Conservation (phyloP, 2,113 vertebrate genomes). For the Synodontis membranacea region DNA sequence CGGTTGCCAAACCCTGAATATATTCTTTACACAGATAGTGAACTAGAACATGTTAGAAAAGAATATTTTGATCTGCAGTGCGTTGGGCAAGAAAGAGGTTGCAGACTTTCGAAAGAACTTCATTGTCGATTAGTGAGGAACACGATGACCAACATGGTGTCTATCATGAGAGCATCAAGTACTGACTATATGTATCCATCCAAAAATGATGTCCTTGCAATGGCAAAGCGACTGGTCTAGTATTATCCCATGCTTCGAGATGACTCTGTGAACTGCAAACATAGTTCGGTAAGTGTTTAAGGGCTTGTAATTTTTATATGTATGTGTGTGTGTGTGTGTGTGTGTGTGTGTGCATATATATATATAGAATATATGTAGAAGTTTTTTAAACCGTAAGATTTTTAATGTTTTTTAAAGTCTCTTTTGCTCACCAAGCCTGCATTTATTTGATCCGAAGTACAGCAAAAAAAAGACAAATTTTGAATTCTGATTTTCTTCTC, state of each 20-base stretch:
- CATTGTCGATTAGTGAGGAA: conserved; percentile 51
- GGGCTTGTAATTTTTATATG: too few species aligned
- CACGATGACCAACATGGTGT: conserved; percentile 55
- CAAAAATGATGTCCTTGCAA: conserved; percentile 47
- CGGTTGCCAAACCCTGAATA: conserved; percentile 34
- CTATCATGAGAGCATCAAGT: conserved; percentile 45
- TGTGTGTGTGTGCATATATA: too few species aligned
- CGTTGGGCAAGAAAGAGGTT: conserved; percentile 26
- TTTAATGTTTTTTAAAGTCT: too few species aligned
- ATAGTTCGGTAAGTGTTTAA: conserved; percentile 36
- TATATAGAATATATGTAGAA: too few species aligned
- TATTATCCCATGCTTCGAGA: conserved; percentile 46
- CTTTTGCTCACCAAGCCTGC: too few species aligned
- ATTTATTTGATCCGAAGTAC: too few species aligned
- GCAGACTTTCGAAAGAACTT: conserved; percentile 52
- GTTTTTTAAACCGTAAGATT: too few species aligned
- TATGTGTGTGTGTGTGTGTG: too few species aligned
- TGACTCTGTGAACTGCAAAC: conserved; percentile 41
- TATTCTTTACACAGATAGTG: conserved; percentile 42
- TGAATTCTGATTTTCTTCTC: too few species aligned
- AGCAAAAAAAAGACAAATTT: too few species aligned
- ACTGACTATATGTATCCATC: conserved; percentile 43
- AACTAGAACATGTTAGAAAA: conserved; percentile 33
- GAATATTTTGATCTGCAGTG: conserved; percentile 37
- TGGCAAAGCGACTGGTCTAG: conserved; percentile 41